These are phyloP conservation scores for Anoplius nigerrimus DNA, from an alignment of 2,888 invertebrate species.

Conservation along the genomic window DNA sequence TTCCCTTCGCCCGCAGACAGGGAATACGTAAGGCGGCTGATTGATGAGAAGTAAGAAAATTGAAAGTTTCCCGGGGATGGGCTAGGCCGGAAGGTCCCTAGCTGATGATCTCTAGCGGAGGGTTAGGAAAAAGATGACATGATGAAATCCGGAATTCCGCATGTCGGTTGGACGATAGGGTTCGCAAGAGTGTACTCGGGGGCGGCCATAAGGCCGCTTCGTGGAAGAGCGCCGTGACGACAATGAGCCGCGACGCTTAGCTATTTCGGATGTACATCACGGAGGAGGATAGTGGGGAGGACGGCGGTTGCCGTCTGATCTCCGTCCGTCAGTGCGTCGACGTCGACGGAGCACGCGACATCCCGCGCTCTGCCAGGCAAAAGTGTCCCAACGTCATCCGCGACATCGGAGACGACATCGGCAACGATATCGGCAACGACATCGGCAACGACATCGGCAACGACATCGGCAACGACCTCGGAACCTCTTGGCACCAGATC, in stretches of 20 bases:
- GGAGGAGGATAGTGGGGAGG: constrained; percentile 65
- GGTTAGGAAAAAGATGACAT: neutral
- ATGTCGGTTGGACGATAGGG: neutral
- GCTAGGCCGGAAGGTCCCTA: too few relatives aligned
- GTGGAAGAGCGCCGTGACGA: constrained; percentile 36
- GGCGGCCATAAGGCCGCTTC: constrained; percentile 10
- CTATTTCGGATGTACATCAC: constrained; percentile 70
- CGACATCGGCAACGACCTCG: constrained; percentile 8
- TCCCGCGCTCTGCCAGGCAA: constrained; percentile 27
- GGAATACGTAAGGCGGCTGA: neutral
- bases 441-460: constrained; percentile 19
- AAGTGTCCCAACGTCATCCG: constrained; percentile 15
- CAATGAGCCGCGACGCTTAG: constrained; percentile 50
- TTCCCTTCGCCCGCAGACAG: neutral
- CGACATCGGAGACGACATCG: neutral
- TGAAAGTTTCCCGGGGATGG: neutral
- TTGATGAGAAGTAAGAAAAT: neutral
- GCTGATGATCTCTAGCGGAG: neutral
- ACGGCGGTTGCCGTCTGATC: constrained; percentile 71
- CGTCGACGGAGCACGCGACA: constrained; percentile 46
- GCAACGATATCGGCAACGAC: neutral
- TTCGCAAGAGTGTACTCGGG: neutral
- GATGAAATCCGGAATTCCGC: constrained; percentile 4
- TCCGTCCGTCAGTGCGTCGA: constrained; percentile 65
- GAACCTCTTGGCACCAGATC: constrained; percentile 27